phyloP scores from a whole-genome alignment of 2,888 invertebrate genomes.

The Norana najaformis region DNA sequence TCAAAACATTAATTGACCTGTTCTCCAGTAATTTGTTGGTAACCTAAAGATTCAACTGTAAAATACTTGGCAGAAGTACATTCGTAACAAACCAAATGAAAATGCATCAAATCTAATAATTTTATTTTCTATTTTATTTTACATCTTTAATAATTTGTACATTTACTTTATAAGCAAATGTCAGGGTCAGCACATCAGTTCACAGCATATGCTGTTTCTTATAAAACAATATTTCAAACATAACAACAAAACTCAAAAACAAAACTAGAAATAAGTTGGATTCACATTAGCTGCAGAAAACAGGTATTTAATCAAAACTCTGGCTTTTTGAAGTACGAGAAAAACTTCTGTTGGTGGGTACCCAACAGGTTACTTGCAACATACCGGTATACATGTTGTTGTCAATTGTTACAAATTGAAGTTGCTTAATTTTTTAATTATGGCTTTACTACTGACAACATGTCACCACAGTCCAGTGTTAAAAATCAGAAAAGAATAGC shows the following conservation, averaged over 20 bases:
- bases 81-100: neutral
- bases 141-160: neutral
- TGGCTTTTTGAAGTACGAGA: neutral
- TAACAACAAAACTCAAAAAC: neutral
- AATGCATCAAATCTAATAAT: neutral
- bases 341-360: neutral
- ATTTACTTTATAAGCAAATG: constrained; percentile 13
- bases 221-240: neutral
- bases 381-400: neutral
- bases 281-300: neutral
- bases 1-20: constrained; percentile 3
- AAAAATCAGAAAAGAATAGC: too few relatives aligned
- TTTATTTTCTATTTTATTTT: neutral
- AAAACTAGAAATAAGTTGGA: neutral
- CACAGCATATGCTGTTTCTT: neutral
- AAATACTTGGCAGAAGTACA: neutral
- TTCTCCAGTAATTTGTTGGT: neutral
- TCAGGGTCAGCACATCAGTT: neutral
- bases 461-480: neutral
- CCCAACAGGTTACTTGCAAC: neutral
- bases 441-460: neutral
- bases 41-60: neutral
- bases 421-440: neutral
- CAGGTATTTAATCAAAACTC: neutral
- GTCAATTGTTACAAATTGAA: neutral